Conservation (phyloP, 2,797 vertebrate genomes). For the Peromyscus aztecus region DNA sequence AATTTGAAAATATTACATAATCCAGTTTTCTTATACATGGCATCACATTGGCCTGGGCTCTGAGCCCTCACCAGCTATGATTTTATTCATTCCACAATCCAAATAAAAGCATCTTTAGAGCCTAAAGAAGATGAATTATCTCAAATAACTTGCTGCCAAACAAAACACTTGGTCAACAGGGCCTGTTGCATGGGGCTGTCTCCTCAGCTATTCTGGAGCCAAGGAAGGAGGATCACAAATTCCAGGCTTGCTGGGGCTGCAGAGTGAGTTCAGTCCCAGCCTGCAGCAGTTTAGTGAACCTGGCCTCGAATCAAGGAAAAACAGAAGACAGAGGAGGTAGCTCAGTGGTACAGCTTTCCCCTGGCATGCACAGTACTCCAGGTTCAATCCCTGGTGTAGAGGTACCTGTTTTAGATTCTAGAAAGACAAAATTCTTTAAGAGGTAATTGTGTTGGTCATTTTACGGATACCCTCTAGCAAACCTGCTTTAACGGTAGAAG, state of each 20-base stretch:
- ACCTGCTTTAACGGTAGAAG: not conserved
- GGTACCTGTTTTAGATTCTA: not conserved
- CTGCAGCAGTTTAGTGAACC: not conserved
- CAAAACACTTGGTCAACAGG: not conserved
- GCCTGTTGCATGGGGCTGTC: not conserved
- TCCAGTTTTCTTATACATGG: conserved; percentile 2
- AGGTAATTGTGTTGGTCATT: not conserved
- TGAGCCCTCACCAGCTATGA: not conserved
- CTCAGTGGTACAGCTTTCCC: not conserved
- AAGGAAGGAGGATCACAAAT: not conserved
- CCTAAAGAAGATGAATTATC: conserved; percentile 6
- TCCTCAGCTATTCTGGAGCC: not conserved
- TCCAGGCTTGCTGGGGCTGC: not conserved
- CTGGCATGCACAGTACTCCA: no score
- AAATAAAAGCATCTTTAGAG: not conserved
- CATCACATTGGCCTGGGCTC: not conserved
- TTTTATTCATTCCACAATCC: not conserved
- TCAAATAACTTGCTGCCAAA: not conserved
- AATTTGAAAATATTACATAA: not conserved
- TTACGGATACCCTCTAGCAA: not conserved
- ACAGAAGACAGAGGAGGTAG: no score
- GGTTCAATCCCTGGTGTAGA: not conserved
- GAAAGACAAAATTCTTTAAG: not conserved
- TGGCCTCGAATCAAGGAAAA: not conserved
- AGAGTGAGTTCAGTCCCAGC: not conserved